Conservation (phyloP, 2,113 vertebrate species). For the Polypterus senegalus region DNA sequence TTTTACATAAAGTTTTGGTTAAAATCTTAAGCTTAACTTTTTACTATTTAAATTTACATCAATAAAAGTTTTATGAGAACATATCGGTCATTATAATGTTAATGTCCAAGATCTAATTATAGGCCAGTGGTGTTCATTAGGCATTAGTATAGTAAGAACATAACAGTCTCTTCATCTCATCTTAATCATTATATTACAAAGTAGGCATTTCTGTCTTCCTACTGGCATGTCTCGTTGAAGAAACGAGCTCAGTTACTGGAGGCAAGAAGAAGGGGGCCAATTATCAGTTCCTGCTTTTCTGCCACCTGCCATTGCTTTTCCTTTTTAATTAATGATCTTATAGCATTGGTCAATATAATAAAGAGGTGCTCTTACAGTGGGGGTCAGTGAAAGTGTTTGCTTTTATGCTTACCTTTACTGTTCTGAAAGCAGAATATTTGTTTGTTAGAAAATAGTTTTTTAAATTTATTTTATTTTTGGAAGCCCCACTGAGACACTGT, state of each 20-base stretch:
- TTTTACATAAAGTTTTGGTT: no score
- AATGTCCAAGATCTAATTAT: constrained; percentile 44
- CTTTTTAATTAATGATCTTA: constrained; percentile 94
- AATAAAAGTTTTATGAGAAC: constrained; percentile 30
- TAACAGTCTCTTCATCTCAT: constrained; percentile 72
- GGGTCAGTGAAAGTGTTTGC: constrained; percentile 67
- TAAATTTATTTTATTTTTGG: constrained; percentile 54
- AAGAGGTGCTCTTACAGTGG: constrained; percentile 71
- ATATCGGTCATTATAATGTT: constrained; percentile 37
- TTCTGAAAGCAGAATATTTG: constrained; percentile 70
- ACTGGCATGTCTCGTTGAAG: constrained; percentile 81
- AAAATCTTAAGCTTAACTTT: no score
- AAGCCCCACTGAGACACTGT: constrained; percentile 46
- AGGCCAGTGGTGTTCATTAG: constrained; percentile 62
- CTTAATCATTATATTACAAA: constrained; percentile 94
- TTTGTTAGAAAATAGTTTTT: constrained; percentile 59
- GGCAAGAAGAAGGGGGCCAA: constrained; percentile 86
- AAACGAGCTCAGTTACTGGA: constrained; percentile 64
- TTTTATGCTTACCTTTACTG: constrained; percentile 64
- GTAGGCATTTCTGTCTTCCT: constrained; percentile 84
- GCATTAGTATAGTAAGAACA: constrained; percentile 44
- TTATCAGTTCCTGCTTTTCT: constrained; percentile 78
- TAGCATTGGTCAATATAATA: constrained; percentile 85
- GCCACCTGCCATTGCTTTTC: constrained; percentile 87
- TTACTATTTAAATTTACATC: no score